Evolutionary conservation across 2,888 invertebrate species (phyloP), one percentile per base, ranked within the genome.

Genomic region (Cerceris ruficornis): DNA sequence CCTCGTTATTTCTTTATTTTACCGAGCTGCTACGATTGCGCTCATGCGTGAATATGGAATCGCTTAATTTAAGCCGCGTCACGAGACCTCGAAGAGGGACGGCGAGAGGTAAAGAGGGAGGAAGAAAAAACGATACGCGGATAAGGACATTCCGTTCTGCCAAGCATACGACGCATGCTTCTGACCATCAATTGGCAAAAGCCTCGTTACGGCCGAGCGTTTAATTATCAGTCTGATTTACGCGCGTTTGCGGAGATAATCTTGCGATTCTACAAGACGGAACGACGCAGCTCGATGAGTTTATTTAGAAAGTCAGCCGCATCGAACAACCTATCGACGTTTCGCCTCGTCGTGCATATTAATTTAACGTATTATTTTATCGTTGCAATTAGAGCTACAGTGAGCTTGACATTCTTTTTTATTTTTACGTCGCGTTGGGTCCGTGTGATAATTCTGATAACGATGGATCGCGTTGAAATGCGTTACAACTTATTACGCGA

Each of bases 31-130:
- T 69, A 61, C 75, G 74, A 75, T 72, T 61, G 66, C 78, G 74
- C 73, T 84, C 80, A 83, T 73, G 83, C 83, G 84, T 77, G 85
- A 82, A 85, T 75, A 76, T 70, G 74, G 77, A 85, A 85, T 85
- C 85, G 86, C 81, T 85, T 85, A 81, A 85, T 85, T 85, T 84
- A 78, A 77, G 71, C 65, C 62, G 70, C 76, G 59, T 39, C 41
- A 67, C 52, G 58, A 15, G 15, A 50, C 17, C 67, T 55, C 68
- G 64, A 46, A 70, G 41, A 60, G 43, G 61, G 41, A 65, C 14
- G 41, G 65, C 13, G 42, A 14, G 13, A 28, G 39, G 13, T 42
- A 42, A 54, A 60, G 62, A 62, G 59, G 8, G 59, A 5, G 42
- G 13, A 13, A n/a, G 28, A 28, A 41, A 7, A 59, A 46, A 46